Base-by-base conservation (phyloP, 2,797 vertebrate genomes). In the Thripadectes ignobilis region DNA sequence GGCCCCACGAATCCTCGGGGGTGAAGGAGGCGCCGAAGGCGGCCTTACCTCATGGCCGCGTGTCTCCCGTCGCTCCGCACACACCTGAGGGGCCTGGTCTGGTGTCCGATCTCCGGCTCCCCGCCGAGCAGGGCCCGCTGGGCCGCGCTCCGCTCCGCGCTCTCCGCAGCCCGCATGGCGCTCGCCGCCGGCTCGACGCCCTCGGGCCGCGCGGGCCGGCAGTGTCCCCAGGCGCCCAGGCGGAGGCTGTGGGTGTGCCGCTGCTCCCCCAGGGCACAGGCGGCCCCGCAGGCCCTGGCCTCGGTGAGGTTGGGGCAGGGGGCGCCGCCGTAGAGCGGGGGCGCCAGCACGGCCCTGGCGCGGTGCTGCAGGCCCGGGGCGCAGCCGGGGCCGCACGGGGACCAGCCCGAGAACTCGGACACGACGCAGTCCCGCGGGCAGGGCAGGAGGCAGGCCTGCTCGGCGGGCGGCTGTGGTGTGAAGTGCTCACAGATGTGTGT, bases 371-470 rank as follows among this genome's bases (percentile, higher is more conserved):
- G 85, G 58, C 98, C 97, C 45, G 58, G 48, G 17, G 98, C 96
- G 1, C 99, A 99, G 7, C 97, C 98, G 63, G 94, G 83, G 74
- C 98, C 97, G 41, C 99, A 99, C 67, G 74, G 86, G 1, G 99
- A 99, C 99, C 99, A 99, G 7, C 91, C 39, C 1, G 98, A 99
- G 96, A 99, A 99, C 91, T 98, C 98, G 0, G 99, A 99, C 7
- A 99, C 98, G 1, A 99, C 97, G 23, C 99, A 99, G 96, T 99
- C 98, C 90, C 99, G 98, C 0, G 99, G 99, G 87, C 99, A 99
- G 13, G 99, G 99, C 65, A 99, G 98, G 85, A 99, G 98, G 95
- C 99, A 99, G 8, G 99, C 99, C 97, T 99, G 99, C 94, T 99
- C 99, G 0, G 96, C 48, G 0, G 98, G 96, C 0, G 99, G 99